Evolutionary conservation across 2,113 vertebrate genomes (phyloP), one percentile per base, ranked within the genome.

Genomic region (Beaufortia kweichowensis): DNA sequence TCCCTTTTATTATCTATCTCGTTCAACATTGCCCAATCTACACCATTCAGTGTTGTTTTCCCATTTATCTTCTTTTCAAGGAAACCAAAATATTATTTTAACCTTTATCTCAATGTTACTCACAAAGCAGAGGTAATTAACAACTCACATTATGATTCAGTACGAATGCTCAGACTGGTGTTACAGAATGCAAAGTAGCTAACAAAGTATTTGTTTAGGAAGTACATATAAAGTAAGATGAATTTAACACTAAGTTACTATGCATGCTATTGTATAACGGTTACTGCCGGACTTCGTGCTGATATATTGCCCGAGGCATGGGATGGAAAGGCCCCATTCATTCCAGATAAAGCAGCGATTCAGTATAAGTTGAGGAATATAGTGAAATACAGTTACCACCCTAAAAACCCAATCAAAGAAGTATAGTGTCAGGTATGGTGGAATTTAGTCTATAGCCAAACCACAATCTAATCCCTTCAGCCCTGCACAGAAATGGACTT

Each of bases 41-140:
- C 31, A 41, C 28, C 67, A 75, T 17, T 55, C 15, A 60, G 50
- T 62, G 15, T 33, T 53, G 19, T 3, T 63, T 43, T 24, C 53
- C 12, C 56, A 7, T 61, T 62, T 63, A 50, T 33, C 26, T 0
- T 76, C 65, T 75, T 33, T 41, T 81, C 89, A 90, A 89, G 90
- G 90, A 55, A 46, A n/a, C 59, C 33, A 41, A 86, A 90, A 89
- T 85, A 84, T 90, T 86, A 80, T 78, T 77, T 69, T 68, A 33
- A 56, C 80, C 82, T 72, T 60, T 17, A 29, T 39, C 28, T 48
- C 76, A 81, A 43, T 78, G 65, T 53, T 72, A 26, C 4, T 17
- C 33, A 8, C 48, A 59, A 39, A 69, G 19, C 43, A 67, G 21
- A 35, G 14, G 23, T 14, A 68, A 59, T 62, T 3, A 70, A 70